A percentile compares a stretch with the other conserved stretches of the same genome.
Conservation (phyloP, 2,113 vertebrate species). For the Campylomormyrus numenius region DNA sequence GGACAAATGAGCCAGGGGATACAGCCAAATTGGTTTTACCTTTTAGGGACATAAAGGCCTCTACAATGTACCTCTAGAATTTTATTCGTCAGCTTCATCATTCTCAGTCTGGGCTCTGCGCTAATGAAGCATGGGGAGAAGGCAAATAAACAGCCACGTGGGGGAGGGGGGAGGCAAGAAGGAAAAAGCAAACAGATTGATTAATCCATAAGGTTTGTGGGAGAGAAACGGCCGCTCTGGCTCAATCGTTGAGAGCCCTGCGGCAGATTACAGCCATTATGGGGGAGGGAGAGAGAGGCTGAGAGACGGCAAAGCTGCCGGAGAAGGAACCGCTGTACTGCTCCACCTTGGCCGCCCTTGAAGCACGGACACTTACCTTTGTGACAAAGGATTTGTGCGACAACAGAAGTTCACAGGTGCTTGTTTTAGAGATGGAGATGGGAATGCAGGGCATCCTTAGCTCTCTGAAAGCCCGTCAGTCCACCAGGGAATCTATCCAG, state of each 20-base stretch:
- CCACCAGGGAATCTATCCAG: neutral
- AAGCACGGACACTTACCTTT: neutral
- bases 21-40: conserved; percentile 5
- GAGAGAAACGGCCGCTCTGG: neutral
- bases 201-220: conserved; percentile 20
- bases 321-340: neutral
- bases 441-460: neutral
- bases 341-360: neutral
- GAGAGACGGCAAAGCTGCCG: neutral
- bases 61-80: conserved; percentile 3
- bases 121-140: neutral
- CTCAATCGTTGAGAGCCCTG: conserved; percentile 17
- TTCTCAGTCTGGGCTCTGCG: neutral
- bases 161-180: neutral
- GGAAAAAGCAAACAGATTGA: conserved; percentile 24
- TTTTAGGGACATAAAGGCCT: conserved; percentile 5
- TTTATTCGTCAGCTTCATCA: neutral
- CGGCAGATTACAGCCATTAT: neutral
- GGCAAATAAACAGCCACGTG: neutral
- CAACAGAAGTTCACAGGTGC: neutral
- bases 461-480: neutral
- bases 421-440: neutral
- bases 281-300: neutral
- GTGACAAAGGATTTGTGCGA: neutral
- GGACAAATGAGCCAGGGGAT: neutral